Percentiles rank a stretch among this genome's conserved stretches.
phyloP scores from a whole-genome alignment of 2,797 vertebrate species.

The Pyrocephalus nanus region DNA sequence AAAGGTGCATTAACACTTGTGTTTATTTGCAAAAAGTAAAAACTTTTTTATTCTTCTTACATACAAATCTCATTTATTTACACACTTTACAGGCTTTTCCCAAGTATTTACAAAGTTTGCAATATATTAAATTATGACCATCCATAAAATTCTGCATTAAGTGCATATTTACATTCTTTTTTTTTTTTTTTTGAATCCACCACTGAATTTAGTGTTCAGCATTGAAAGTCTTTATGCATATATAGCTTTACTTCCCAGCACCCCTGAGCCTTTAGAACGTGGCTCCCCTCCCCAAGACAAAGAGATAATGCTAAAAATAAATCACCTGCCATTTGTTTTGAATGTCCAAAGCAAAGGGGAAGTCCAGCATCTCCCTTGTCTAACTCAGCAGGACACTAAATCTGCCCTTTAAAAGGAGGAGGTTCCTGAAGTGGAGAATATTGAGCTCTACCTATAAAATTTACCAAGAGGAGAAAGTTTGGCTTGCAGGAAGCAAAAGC shows the following conservation, averaged over 20 bases:
- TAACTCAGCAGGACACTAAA: slow-evolving; percentile 12
- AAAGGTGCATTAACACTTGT: slow-evolving; percentile 42
- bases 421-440: slow-evolving; percentile 25
- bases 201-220: slow-evolving; percentile 1
- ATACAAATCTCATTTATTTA: slow-evolving; percentile 70
- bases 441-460: neutral
- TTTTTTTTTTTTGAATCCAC: neutral
- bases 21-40: slow-evolving; percentile 76
- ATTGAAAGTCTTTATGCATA: slow-evolving; percentile 7
- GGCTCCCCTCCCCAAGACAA: neutral
- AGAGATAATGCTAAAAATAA: neutral
- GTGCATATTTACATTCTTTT: slow-evolving; percentile 63
- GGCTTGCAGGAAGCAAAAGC: neutral
- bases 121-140: slow-evolving; percentile 50
- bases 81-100: slow-evolving; percentile 56
- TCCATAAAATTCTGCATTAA: slow-evolving; percentile 64
- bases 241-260: slow-evolving; percentile 23
- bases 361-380: slow-evolving; percentile 27
- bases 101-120: slow-evolving; percentile 58
- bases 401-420: neutral
- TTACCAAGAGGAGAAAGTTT: neutral
- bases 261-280: slow-evolving; percentile 48
- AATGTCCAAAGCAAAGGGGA: slow-evolving; percentile 23
- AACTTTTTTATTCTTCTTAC: slow-evolving; percentile 55
- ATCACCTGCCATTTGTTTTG: neutral